These are phyloP conservation scores for Charina bottae DNA, from an alignment of 2,113 vertebrate genomes.

Conservation along the genomic window DNA sequence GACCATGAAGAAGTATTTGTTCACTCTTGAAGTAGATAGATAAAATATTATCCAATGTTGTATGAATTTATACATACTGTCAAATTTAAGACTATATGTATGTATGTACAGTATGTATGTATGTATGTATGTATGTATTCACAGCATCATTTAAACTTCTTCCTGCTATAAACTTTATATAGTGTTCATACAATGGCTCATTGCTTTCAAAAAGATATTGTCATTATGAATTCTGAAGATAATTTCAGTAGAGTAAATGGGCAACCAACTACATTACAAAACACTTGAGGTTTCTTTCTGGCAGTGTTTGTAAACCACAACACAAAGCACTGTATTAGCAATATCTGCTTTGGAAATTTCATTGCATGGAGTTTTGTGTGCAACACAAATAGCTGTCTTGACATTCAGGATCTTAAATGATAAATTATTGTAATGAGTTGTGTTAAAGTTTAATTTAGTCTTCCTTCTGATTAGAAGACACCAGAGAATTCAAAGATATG, in stretches of 20 bases:
- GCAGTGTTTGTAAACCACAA: slow-evolving; percentile 60
- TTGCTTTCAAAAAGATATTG: slow-evolving; percentile 39
- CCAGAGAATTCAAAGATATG: neutral
- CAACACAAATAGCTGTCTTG: accelerated
- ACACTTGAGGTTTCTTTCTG: slow-evolving; percentile 69
- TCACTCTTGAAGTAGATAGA: too few species aligned
- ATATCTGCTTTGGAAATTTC: slow-evolving; percentile 39
- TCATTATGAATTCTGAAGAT: slow-evolving; percentile 46
- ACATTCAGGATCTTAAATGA: slow-evolving; percentile 1
- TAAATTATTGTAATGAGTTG: neutral
- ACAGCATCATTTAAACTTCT: neutral
- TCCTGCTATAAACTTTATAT: neutral
- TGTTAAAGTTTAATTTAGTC: neutral
- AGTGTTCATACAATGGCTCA: slow-evolving; percentile 55
- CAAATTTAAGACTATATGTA: neutral
- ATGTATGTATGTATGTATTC: too few species aligned
- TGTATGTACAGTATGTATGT: too few species aligned
- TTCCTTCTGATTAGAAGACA: slow-evolving; percentile 3
- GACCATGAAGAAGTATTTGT: too few species aligned
- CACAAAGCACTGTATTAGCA: slow-evolving; percentile 46
- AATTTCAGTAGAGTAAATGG: slow-evolving; percentile 50
- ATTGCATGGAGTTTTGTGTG: slow-evolving; percentile 16
- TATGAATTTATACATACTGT: neutral
- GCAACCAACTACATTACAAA: slow-evolving; percentile 51
- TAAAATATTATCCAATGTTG: neutral